Evolutionary conservation across 1,140 invertebrate species (phyloP).

Genomic region (Leucophenga varia): DNA sequence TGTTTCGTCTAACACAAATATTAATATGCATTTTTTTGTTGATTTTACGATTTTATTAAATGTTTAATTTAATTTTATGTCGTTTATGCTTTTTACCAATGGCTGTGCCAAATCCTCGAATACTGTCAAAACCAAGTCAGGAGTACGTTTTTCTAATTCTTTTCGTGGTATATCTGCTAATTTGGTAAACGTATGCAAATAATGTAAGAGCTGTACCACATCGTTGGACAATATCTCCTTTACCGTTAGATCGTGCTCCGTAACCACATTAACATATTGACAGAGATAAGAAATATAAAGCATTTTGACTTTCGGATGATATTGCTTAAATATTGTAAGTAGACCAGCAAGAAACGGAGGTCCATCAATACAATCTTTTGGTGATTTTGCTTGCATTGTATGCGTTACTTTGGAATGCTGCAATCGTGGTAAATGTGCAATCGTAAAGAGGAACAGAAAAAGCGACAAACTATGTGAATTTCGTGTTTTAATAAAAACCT

Average conservation of each 20-base stretch:
- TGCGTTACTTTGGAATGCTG: slow-evolving; percentile 73
- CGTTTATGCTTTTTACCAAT: too few relatives aligned
- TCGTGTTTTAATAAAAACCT: slow-evolving; percentile 81
- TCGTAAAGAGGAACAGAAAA: slow-evolving; percentile 76
- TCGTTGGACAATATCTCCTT: too few relatives aligned
- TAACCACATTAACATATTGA: slow-evolving; percentile 61
- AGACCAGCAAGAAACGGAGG: slow-evolving; percentile 77
- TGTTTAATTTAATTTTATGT: too few relatives aligned
- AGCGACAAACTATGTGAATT: slow-evolving; percentile 71
- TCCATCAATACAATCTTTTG: slow-evolving; percentile 80
- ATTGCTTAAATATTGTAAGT: slow-evolving; percentile 82
- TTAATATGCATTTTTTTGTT: too few relatives aligned
- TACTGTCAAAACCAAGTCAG: too few relatives aligned
- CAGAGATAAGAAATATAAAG: slow-evolving; percentile 70
- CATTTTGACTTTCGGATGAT: slow-evolving; percentile 66
- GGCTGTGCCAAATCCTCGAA: slow-evolving; percentile 34
- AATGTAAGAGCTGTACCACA: too few relatives aligned
- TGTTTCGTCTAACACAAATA: too few relatives aligned
- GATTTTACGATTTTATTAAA: too few relatives aligned
- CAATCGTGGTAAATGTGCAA: slow-evolving; percentile 75
- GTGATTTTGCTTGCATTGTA: slow-evolving; percentile 71
- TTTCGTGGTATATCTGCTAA: too few relatives aligned
- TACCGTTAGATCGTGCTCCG: too few relatives aligned
- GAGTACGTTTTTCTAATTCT: too few relatives aligned
- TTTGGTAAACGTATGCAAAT: too few relatives aligned